phyloP scores from a whole-genome alignment of 2,888 invertebrate genomes.

The Drosophila pullipes region DNA sequence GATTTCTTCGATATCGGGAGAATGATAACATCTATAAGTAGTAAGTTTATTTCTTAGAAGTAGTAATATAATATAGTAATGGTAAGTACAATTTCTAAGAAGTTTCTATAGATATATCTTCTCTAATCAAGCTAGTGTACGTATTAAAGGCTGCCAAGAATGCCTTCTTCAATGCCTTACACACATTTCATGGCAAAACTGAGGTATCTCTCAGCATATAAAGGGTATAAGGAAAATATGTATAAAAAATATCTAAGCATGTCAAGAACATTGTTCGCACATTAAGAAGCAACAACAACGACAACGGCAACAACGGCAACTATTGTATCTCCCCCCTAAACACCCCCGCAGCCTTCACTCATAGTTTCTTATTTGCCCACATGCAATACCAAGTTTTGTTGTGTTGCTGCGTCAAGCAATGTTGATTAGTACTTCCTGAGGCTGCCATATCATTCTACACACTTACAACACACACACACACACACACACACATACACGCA shows the following conservation, averaged over 20 bases:
- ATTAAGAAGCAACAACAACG: conserved; percentile 57
- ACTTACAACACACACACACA: conserved; percentile 15
- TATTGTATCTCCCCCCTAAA: conserved; percentile 8
- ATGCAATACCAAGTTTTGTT: conserved; percentile 72
- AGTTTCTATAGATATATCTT: not conserved
- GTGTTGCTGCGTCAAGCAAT: conserved; percentile 49
- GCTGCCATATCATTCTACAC: conserved; percentile 68
- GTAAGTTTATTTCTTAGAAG: too few relatives aligned
- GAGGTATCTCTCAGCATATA: not conserved
- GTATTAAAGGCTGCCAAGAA: not conserved
- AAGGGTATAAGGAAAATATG: conserved; percentile 18
- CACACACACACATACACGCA: not conserved
- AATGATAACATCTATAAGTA: not conserved
- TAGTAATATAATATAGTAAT: too few relatives aligned
- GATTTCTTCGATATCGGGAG: not conserved
- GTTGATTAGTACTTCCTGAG: conserved; percentile 81
- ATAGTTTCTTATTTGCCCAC: conserved; percentile 41
- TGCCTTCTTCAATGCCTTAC: not conserved
- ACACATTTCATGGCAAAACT: not conserved
- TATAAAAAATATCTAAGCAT: conserved; percentile 66
- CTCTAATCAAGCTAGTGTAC: not conserved
- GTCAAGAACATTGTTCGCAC: conserved; percentile 80
- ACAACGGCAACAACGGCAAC: conserved; percentile 24
- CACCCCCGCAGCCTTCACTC: conserved; percentile 1
- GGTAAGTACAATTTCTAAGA: too few relatives aligned